A percentile compares a stretch with the other conserved stretches of the same genome.
Evolutionary conservation across 1,140 invertebrate genomes (phyloP).

Genomic region (Hypsibius dujardini): DNA sequence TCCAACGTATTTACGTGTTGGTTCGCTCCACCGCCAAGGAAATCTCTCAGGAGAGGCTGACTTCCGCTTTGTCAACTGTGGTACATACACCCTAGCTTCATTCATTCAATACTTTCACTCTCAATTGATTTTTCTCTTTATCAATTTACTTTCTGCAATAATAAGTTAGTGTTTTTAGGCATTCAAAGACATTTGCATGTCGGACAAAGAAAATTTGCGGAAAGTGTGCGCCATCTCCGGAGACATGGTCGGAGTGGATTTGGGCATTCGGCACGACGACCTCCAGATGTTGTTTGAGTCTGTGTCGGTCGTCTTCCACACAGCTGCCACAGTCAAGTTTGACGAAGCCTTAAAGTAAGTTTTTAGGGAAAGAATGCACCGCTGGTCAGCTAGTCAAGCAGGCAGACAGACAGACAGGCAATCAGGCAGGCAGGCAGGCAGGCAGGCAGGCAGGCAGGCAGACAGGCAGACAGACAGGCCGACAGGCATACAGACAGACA

Average conservation of each 20-base stretch:
- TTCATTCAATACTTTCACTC: not conserved
- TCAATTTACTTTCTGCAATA: not conserved
- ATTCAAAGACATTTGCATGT: not conserved
- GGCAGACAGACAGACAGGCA: no score
- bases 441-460: no score
- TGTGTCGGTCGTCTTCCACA: slow-evolving; percentile 33
- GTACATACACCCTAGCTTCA: not conserved
- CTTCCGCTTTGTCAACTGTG: not conserved
- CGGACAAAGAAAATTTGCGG: slow-evolving; percentile 14
- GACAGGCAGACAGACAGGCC: no score
- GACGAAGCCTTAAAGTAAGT: slow-evolving; percentile 33
- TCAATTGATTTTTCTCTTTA: no score
- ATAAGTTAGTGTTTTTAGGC: not conserved
- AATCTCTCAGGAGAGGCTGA: not conserved
- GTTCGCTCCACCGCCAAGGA: not conserved
- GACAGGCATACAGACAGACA: no score
- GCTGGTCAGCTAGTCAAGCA: not conserved
- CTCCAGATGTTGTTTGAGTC: slow-evolving; percentile 26
- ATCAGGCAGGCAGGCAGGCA: no score
- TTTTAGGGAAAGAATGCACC: not conserved
- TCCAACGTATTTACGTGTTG: not conserved
- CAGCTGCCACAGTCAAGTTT: slow-evolving; percentile 35
- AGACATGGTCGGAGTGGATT: slow-evolving; percentile 29
- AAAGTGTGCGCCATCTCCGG: slow-evolving; percentile 30
- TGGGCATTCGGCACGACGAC: slow-evolving; percentile 30